Evolutionary conservation across 2,797 vertebrate species (phyloP).

Genomic region (Micromesistius poutassou): DNA sequence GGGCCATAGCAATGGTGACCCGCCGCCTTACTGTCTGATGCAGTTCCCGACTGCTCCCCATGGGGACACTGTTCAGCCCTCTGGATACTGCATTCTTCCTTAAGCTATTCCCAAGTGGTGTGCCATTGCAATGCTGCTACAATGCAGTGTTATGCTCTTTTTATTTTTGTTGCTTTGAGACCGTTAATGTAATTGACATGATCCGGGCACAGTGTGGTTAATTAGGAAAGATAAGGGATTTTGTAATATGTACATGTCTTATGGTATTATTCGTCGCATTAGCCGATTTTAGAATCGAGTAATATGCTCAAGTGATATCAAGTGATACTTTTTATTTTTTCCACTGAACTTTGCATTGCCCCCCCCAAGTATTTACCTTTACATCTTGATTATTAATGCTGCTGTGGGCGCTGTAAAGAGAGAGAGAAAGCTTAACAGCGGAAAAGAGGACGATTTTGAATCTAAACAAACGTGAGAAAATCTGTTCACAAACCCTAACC

Average conservation of each 20-base stretch:
- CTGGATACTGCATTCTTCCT: constrained; percentile 65
- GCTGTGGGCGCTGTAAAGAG: not conserved
- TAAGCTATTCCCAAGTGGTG: not conserved
- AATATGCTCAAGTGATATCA: no score
- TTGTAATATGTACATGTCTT: not conserved
- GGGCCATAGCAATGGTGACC: not conserved
- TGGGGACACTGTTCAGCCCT: constrained; percentile 33
- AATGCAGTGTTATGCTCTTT: no score
- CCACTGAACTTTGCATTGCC: not conserved
- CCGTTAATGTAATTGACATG: no score
- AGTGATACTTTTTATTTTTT: no score
- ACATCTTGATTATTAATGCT: not conserved
- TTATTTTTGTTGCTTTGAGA: not conserved
- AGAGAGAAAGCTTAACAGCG: no score
- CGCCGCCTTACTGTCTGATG: constrained; percentile 31
- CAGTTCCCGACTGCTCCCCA: constrained; percentile 36
- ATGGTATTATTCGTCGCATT: not conserved
- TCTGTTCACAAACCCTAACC: no score
- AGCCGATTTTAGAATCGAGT: no score
- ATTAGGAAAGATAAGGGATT: not conserved
- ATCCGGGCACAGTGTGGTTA: not conserved
- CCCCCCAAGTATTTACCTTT: not conserved
- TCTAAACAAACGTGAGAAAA: no score
- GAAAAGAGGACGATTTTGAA: no score
- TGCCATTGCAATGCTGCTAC: not conserved